phyloP scores from a whole-genome alignment of 2,888 invertebrate species.

The Malthinus flaveolus region DNA sequence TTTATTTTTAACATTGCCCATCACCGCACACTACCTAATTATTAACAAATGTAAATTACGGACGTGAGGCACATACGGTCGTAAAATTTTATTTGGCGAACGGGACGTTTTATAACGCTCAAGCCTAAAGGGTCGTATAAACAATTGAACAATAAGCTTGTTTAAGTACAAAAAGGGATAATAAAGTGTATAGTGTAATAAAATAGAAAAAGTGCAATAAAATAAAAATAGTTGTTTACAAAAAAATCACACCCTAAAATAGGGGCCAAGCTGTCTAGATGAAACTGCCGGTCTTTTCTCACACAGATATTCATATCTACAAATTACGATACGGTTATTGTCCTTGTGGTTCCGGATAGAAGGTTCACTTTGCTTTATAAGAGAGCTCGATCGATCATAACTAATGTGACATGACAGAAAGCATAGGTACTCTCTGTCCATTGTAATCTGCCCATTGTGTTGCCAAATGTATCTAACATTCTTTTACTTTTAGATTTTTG shows the following conservation, averaged over 20 bases:
- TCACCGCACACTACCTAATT: too few relatives aligned
- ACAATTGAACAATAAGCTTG: conserved; percentile 42
- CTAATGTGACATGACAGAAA: conserved; percentile 57
- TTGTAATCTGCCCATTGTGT: conserved; percentile 56
- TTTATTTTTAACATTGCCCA: not conserved
- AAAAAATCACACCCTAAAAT: conserved; percentile 50
- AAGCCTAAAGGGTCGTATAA: conserved; percentile 9
- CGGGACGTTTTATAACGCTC: too few relatives aligned
- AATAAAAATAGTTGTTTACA: conserved; percentile 37
- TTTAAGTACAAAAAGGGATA: conserved; percentile 43
- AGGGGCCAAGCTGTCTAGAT: conserved; percentile 52
- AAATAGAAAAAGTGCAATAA: conserved; percentile 46
- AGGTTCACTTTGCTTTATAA: conserved; percentile 40
- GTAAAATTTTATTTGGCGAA: too few relatives aligned
- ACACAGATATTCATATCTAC: conserved; percentile 37
- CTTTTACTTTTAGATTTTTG: conserved; percentile 46
- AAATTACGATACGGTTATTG: conserved; percentile 35
- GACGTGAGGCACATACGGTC: too few relatives aligned
- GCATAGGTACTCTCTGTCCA: conserved; percentile 55
- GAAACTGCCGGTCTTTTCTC: conserved; percentile 46
- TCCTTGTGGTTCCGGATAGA: conserved; percentile 38
- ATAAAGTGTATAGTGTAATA: conserved; percentile 42
- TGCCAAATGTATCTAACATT: conserved; percentile 46
- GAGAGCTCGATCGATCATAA: conserved; percentile 52
- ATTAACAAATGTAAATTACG: too few relatives aligned